phyloP scores from a whole-genome alignment of 2,888 invertebrate species.

The Xanthia icteritia region DNA sequence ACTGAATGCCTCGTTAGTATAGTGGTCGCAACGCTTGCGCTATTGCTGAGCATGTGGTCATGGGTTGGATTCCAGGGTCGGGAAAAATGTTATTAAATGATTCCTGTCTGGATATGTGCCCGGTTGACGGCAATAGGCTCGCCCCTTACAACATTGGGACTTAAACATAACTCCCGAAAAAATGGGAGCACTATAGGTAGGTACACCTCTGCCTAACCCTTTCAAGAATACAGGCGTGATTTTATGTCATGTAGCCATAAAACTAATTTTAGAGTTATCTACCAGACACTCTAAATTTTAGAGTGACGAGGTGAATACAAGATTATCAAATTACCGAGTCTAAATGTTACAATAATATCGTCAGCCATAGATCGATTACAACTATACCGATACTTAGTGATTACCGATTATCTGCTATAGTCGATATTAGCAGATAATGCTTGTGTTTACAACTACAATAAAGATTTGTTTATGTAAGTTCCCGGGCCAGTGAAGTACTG shows the following conservation, averaged over 20 bases:
- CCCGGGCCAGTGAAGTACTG: not conserved
- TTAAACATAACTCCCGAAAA: too few species aligned
- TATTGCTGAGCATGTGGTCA: not conserved
- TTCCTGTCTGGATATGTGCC: not conserved
- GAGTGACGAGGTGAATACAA: not conserved
- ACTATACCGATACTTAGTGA: slow-evolving; percentile 29
- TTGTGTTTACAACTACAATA: slow-evolving; percentile 27
- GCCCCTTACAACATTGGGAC: not conserved
- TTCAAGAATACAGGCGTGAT: not conserved
- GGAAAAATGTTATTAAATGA: not conserved
- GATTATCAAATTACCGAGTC: not conserved
- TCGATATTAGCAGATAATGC: slow-evolving; percentile 28
- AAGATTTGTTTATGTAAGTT: slow-evolving; percentile 22
- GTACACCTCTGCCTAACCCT: too few species aligned
- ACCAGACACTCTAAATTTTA: not conserved
- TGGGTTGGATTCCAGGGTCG: not conserved
- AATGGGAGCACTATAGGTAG: too few species aligned
- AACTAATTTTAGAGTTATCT: not conserved
- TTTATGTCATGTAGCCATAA: not conserved
- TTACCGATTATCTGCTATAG: slow-evolving; percentile 29
- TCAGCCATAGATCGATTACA: not conserved
- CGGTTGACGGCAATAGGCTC: not conserved
- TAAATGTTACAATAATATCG: slow-evolving; percentile 6
- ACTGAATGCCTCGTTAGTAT: not conserved
- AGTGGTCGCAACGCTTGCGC: not conserved